These are phyloP conservation scores for Girardinus metallicus DNA, from an alignment of 2,797 vertebrate species.

Conservation along the genomic window DNA sequence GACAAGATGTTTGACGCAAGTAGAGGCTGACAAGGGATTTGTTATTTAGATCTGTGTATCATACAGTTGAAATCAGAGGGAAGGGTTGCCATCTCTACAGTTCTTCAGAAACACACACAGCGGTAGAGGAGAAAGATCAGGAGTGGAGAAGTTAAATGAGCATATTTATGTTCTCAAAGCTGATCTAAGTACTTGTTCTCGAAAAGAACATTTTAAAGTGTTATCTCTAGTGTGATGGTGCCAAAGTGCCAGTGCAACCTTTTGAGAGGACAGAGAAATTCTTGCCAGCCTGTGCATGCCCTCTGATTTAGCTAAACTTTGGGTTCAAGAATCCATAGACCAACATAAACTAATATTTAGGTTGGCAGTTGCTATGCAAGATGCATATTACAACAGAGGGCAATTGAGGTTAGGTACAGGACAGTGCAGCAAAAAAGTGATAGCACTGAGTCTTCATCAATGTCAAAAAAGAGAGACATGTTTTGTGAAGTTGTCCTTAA, in stretches of 20 bases:
- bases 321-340: not conserved
- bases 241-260: not conserved
- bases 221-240: not conserved
- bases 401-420: not conserved
- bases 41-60: slow-evolving; percentile 27
- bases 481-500: not conserved
- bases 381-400: not conserved
- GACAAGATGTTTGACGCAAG: slow-evolving; percentile 36
- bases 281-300: not conserved
- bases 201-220: not conserved
- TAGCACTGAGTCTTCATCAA: not conserved
- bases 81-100: slow-evolving; percentile 6
- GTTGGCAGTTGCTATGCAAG: not conserved
- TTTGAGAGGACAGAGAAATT: not conserved
- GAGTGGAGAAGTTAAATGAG: slow-evolving; percentile 3
- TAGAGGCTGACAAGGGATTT: slow-evolving; percentile 4
- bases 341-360: not conserved
- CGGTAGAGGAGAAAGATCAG: not conserved
- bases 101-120: slow-evolving; percentile 6
- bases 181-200: too few species aligned
- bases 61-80: slow-evolving; percentile 10
- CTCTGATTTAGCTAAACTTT: not conserved
- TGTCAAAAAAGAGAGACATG: not conserved
- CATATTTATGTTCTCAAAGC: not conserved
- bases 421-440: not conserved